Percentiles rank a stretch among this genome's conserved stretches.
Evolutionary conservation across 2,797 vertebrate genomes (phyloP).

Genomic region (Channallabes apus): DNA sequence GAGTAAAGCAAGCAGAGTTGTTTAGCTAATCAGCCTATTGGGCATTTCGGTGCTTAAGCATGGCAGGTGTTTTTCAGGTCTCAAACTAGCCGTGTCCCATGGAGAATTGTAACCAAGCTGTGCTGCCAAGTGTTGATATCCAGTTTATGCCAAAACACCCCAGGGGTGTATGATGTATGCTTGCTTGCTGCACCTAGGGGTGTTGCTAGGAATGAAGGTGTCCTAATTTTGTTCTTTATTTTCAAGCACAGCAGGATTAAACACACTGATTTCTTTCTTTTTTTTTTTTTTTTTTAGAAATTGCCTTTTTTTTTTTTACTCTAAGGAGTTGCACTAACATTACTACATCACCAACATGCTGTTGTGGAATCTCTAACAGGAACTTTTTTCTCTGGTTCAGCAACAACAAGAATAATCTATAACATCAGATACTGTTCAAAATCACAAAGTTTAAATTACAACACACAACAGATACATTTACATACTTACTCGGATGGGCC

Average conservation of each 20-base stretch:
- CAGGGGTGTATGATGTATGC: slow-evolving; percentile 22
- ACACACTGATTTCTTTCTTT: not conserved
- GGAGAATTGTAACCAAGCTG: slow-evolving; percentile 39
- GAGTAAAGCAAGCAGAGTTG: not conserved
- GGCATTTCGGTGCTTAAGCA: not conserved
- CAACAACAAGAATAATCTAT: not conserved
- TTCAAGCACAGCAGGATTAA: slow-evolving; percentile 16
- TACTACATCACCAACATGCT: not conserved
- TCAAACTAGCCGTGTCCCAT: slow-evolving; percentile 12
- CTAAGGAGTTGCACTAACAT: not conserved
- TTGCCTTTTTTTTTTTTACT: not conserved
- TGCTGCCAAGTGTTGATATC: slow-evolving; percentile 41
- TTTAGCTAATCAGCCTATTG: not conserved
- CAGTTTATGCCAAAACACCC: slow-evolving; percentile 41
- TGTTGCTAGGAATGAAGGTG: slow-evolving; percentile 44
- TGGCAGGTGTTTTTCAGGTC: slow-evolving; percentile 6
- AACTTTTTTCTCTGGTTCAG: not conserved
- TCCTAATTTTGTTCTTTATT: slow-evolving; percentile 30
- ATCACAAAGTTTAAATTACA: not conserved
- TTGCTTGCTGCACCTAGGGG: slow-evolving; percentile 40
- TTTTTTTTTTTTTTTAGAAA: not conserved
- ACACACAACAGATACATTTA: not conserved
- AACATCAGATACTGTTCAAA: not conserved
- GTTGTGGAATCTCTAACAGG: not conserved
- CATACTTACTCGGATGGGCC: not conserved